Percentiles rank a stretch among this genome's conserved stretches.
These are phyloP conservation scores for Sarcophaga caerulescens DNA, from an alignment of 2,888 invertebrate genomes.

Conservation along the genomic window DNA sequence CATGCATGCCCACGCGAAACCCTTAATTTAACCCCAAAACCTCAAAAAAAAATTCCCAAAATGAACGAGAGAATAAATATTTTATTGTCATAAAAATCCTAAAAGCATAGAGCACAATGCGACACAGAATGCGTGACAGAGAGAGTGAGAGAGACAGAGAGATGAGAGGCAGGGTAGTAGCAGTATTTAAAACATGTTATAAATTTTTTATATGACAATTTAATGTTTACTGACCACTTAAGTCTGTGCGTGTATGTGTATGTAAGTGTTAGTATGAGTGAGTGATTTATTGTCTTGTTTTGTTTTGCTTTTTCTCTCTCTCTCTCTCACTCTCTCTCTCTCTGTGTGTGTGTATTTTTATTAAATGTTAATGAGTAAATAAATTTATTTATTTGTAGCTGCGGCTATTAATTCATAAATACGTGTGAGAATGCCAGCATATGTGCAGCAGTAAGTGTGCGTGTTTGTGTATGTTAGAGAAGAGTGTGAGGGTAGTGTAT, in stretches of 20 bases:
- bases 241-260: background rate
- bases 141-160: no score
- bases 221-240: background rate
- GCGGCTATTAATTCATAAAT: slow-evolving; percentile 2
- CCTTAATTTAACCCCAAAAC: no score
- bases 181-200: no score
- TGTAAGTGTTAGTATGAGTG: background rate
- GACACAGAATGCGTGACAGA: background rate
- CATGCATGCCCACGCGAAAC: no score
- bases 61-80: background rate
- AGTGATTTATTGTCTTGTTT: background rate
- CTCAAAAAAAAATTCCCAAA: no score
- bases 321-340: background rate
- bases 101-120: background rate
- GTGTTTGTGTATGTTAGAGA: background rate
- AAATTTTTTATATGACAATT: slow-evolving; percentile 5
- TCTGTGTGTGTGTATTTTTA: background rate
- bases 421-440: background rate
- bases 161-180: no score
- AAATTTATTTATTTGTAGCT: background rate
- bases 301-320: no score
- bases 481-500: background rate
- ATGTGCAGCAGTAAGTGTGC: background rate
- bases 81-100: background rate
- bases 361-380: background rate